These are phyloP conservation scores for Ramphastos sulfuratus DNA, from an alignment of 2,113 vertebrate species.

Conservation along the genomic window DNA sequence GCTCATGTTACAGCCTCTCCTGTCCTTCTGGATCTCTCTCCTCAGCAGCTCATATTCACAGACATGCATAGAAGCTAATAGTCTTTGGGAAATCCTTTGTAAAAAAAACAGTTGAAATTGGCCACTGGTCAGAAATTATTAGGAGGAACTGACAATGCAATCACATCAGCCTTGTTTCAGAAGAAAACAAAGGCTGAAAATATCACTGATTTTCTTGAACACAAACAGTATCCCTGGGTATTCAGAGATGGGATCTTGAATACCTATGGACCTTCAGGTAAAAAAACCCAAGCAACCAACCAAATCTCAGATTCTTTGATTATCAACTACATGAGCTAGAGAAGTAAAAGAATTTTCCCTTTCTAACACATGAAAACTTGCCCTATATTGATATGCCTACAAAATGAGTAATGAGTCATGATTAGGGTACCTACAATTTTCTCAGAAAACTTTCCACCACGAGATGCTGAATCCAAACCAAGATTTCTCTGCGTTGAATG, in stretches of 20 bases:
- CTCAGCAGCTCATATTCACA: not conserved
- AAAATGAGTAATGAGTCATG: not conserved
- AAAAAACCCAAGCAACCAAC: not conserved
- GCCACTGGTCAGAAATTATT: not conserved
- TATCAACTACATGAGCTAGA: not conserved
- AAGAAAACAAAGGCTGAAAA: not conserved
- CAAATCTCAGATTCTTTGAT: not conserved
- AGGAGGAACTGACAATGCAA: not conserved
- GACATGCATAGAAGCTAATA: not conserved
- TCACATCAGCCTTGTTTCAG: not conserved
- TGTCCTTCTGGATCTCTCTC: not conserved
- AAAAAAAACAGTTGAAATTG: not conserved
- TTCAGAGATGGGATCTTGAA: not conserved
- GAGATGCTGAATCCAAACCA: not conserved
- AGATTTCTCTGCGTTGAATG: not conserved
- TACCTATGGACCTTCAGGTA: not conserved
- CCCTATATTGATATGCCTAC: not conserved
- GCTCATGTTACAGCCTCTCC: not conserved
- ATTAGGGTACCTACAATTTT: not conserved
- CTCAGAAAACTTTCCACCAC: not conserved
- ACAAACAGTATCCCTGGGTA: not conserved
- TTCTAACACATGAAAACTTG: not conserved
- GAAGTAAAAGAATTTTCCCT: not conserved
- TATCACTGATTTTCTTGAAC: not conserved
- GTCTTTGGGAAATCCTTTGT: not conserved